Percentiles rank a stretch among this genome's conserved stretches.
Evolutionary conservation across 2,888 invertebrate genomes (phyloP).

Genomic region (Hirudinaria manillensis): DNA sequence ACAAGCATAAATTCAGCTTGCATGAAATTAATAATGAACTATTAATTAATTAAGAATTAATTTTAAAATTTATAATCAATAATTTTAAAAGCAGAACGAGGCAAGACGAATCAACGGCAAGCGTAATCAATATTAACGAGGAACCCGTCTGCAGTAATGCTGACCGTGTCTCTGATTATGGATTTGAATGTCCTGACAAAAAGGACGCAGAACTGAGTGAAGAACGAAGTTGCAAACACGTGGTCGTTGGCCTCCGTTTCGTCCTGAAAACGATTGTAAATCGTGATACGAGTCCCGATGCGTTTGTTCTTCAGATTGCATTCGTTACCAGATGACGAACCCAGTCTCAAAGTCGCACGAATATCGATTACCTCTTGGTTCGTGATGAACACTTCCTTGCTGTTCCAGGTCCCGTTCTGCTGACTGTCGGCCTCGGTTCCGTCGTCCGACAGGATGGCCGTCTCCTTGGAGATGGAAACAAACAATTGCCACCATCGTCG

Average conservation of each 20-base stretch:
- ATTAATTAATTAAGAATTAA: no score
- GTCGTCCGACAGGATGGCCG: neutral
- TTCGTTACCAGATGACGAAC: neutral
- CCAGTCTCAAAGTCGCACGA: neutral
- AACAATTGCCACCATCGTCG: neutral
- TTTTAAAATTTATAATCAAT: no score
- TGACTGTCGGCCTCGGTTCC: neutral
- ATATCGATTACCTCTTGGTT: slow-evolving; percentile 15
- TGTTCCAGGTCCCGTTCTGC: slow-evolving; percentile 3
- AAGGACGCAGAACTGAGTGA: slow-evolving; percentile 66
- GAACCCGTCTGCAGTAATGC: slow-evolving; percentile 38
- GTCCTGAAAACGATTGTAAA: slow-evolving; percentile 23
- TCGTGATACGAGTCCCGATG: no score
- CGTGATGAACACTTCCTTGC: slow-evolving; percentile 7
- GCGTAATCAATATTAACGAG: neutral
- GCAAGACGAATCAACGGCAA: neutral
- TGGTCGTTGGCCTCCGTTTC: slow-evolving; percentile 39
- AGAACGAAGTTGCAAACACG: slow-evolving; percentile 53
- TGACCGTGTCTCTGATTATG: slow-evolving; percentile 57
- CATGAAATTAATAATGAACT: no score
- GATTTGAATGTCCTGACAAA: slow-evolving; percentile 62
- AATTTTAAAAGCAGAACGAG: no score
- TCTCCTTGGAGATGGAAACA: neutral
- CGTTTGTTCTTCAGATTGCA: neutral
- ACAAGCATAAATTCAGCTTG: no score